A percentile compares a stretch with the other conserved stretches of the same genome.
Conservation (phyloP, 1,140 invertebrate genomes). For the Saccostrea glomerata region DNA sequence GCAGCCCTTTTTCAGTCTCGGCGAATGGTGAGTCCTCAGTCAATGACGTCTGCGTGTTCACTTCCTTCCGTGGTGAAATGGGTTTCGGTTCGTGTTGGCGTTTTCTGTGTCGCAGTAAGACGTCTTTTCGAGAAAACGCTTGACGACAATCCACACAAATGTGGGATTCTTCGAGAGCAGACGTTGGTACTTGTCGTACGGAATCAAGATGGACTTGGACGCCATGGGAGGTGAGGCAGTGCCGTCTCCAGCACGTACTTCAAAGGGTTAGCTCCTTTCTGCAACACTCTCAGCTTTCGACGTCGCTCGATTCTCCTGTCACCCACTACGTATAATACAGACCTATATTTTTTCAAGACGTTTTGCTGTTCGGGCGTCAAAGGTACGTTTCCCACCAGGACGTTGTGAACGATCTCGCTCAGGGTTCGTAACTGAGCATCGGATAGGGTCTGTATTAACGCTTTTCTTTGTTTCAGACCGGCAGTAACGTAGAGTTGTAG, state of each 20-base stretch:
- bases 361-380: slow-evolving; percentile 23
- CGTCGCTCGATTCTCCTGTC: not conserved
- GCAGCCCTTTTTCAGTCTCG: too few species aligned
- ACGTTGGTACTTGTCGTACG: slow-evolving; percentile 39
- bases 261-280: slow-evolving; percentile 4
- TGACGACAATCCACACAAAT: not conserved
- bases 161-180: not conserved
- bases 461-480: not conserved
- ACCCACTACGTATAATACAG: slow-evolving; percentile 6
- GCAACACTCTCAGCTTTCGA: not conserved
- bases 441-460: too few species aligned
- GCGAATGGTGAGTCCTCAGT: too few species aligned
- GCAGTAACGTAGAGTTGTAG: not conserved
- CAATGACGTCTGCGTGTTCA: too few species aligned
- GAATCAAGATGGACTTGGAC: slow-evolving; percentile 35
- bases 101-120: not conserved
- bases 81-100: not conserved
- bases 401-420: slow-evolving; percentile 32
- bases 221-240: slow-evolving; percentile 23
- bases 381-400: slow-evolving; percentile 29
- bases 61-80: too few species aligned
- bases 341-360: not conserved
- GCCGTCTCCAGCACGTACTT: not conserved
- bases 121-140: slow-evolving; percentile 2
- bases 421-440: slow-evolving; percentile 30